phyloP scores from a whole-genome alignment of 2,888 invertebrate genomes.

The Prosopocoilus inquinatus region DNA sequence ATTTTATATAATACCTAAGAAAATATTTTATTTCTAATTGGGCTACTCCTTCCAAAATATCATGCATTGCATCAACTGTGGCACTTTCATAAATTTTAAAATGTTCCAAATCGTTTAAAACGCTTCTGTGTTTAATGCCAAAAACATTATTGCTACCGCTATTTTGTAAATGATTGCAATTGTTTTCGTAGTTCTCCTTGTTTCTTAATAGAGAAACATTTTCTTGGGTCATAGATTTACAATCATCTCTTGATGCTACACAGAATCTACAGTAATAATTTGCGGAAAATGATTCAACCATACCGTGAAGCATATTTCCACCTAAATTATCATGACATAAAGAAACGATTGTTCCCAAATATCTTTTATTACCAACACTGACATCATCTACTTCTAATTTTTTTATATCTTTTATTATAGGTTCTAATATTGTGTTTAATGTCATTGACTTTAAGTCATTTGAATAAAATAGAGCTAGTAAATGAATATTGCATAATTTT shows the following conservation, averaged over 20 bases:
- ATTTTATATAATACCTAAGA: neutral
- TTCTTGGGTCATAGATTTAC: slow-evolving; percentile 7
- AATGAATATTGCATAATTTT: slow-evolving; percentile 18
- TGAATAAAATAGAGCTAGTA: neutral
- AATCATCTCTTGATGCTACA: slow-evolving; percentile 13
- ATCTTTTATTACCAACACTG: slow-evolving; percentile 2
- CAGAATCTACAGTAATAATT: slow-evolving; percentile 29
- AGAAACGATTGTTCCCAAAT: slow-evolving; percentile 20
- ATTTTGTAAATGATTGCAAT: neutral
- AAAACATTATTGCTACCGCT: slow-evolving; percentile 5
- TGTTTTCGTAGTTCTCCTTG: slow-evolving; percentile 4
- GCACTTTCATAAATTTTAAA: slow-evolving; percentile 23
- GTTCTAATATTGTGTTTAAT: slow-evolving; percentile 12
- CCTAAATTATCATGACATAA: slow-evolving; percentile 27
- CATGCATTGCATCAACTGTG: slow-evolving; percentile 29
- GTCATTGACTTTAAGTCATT: slow-evolving; percentile 1
- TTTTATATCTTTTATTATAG: slow-evolving; percentile 17
- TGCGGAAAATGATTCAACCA: slow-evolving; percentile 31
- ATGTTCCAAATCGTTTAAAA: slow-evolving; percentile 23
- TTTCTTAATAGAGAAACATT: slow-evolving; percentile 11
- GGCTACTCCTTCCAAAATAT: slow-evolving; percentile 25
- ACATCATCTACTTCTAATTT: slow-evolving; percentile 12
- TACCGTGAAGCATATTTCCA: slow-evolving; percentile 24
- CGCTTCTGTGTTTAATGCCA: slow-evolving; percentile 23
- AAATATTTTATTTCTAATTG: slow-evolving; percentile 12